phyloP scores from a whole-genome alignment of 2,797 vertebrate genomes.

The Columba guinea region DNA sequence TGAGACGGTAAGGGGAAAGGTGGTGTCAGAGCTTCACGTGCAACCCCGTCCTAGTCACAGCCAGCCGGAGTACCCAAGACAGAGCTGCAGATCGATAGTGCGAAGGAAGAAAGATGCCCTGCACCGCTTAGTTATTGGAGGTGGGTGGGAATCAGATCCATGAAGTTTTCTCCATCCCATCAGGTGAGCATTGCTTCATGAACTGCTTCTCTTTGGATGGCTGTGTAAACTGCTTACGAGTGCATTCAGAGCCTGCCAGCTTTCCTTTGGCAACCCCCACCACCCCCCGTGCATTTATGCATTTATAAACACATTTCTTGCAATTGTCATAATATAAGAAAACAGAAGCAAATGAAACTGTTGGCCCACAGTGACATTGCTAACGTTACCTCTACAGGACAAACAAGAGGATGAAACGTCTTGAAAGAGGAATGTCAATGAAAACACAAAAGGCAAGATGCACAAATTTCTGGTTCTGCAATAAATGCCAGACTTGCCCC shows the following conservation, averaged over 20 bases:
- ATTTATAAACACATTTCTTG: constrained; percentile 81
- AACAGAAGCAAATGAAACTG: not conserved
- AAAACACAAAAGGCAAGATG: not conserved
- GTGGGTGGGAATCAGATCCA: not conserved
- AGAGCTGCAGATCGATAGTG: not conserved
- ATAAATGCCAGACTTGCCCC: not conserved
- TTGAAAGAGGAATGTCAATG: not conserved
- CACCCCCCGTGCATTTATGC: too few species aligned
- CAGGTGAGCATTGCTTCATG: not conserved
- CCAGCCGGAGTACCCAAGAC: not conserved
- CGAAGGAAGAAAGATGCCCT: not conserved
- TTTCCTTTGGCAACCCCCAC: not conserved
- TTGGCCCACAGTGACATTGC: not conserved
- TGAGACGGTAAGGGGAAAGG: not conserved
- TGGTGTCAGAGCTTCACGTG: not conserved
- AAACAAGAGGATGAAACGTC: not conserved
- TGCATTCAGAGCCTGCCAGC: not conserved
- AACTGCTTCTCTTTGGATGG: not conserved
- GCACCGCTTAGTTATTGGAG: not conserved
- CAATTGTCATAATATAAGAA: constrained; percentile 81
- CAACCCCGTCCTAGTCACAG: accelerated
- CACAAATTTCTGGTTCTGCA: not conserved
- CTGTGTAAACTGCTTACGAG: too few species aligned
- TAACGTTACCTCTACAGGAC: not conserved
- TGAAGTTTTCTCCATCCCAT: not conserved